phyloP scores from a whole-genome alignment of 35 echinoderm and acorn worm species.

The Eucidaris tribuloides region DNA sequence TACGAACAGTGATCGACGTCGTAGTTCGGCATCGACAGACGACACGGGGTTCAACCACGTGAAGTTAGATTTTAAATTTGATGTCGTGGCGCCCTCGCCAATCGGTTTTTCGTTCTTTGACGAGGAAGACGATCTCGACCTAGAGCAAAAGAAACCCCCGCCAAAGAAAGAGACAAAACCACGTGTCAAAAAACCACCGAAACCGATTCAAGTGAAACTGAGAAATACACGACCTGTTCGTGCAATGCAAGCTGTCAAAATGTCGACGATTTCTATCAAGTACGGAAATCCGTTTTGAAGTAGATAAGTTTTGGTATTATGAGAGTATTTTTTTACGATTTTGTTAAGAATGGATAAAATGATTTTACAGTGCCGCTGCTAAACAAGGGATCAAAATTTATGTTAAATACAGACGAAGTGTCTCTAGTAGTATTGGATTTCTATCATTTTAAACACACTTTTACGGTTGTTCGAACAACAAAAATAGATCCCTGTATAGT shows the following conservation, averaged over 20 bases:
- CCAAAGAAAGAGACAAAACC: constrained; percentile 11
- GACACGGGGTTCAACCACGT: constrained; percentile 13
- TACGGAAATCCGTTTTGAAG: constrained; percentile 7
- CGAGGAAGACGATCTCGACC: constrained; percentile 6
- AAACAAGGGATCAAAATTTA: too few species aligned
- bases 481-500: too few species aligned
- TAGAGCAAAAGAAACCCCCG: neutral
- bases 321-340: too few species aligned
- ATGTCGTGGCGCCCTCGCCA: constrained; percentile 8
- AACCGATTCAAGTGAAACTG: constrained; percentile 9
- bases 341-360: too few species aligned
- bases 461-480: too few species aligned
- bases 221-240: constrained; percentile 17
- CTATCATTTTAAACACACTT: too few species aligned
- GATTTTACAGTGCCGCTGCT: too few species aligned
- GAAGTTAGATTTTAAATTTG: neutral
- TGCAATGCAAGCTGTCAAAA: neutral
- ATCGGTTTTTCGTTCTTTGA: neutral
- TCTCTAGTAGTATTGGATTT: too few species aligned
- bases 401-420: too few species aligned
- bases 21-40: constrained; percentile 7
- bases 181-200: constrained; percentile 18
- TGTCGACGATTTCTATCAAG: constrained; percentile 22
- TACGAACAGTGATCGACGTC: neutral
- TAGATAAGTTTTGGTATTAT: too few species aligned